Percentiles rank a stretch among this genome's conserved stretches.
Evolutionary conservation across 2,888 invertebrate species (phyloP).

Genomic region (Eristalis tenax): DNA sequence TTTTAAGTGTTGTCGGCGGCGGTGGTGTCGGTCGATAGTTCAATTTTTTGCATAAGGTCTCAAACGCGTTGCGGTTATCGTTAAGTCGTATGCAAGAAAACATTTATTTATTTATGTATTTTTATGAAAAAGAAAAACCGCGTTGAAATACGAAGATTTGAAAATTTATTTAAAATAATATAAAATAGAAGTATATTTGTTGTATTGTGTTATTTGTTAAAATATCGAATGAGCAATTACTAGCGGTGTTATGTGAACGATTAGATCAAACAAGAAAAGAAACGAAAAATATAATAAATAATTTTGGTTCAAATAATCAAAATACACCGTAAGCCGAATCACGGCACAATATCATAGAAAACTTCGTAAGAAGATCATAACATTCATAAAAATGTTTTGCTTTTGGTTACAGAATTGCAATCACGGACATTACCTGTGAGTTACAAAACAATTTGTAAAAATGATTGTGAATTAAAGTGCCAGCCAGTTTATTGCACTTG

Average conservation of each 20-base stretch:
- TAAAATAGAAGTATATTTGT: no score
- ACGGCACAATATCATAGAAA: not conserved
- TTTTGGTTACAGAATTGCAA: constrained; percentile 59
- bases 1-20: constrained; percentile 32
- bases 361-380: not conserved
- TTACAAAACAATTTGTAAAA: constrained; percentile 31
- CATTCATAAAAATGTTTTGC: constrained; percentile 40
- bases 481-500: not conserved
- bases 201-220: no score
- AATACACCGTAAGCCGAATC: not conserved
- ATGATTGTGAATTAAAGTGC: not conserved
- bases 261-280: not conserved
- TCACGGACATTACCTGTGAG: constrained; percentile 58
- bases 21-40: constrained; percentile 42
- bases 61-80: constrained; percentile 18
- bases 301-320: constrained; percentile 7
- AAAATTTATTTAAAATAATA: no score
- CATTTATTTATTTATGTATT: not conserved
- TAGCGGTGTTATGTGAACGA: constrained; percentile 26
- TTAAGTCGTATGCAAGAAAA: constrained; percentile 6
- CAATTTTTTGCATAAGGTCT: constrained; percentile 56
- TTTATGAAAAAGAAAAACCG: constrained; percentile 2
- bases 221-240: not conserved
- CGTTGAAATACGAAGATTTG: no score
- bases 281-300: not conserved